A percentile compares a stretch with the other conserved stretches of the same genome.
Evolutionary conservation across 2,113 vertebrate genomes (phyloP).

Genomic region (Cyprichromis sp.): DNA sequence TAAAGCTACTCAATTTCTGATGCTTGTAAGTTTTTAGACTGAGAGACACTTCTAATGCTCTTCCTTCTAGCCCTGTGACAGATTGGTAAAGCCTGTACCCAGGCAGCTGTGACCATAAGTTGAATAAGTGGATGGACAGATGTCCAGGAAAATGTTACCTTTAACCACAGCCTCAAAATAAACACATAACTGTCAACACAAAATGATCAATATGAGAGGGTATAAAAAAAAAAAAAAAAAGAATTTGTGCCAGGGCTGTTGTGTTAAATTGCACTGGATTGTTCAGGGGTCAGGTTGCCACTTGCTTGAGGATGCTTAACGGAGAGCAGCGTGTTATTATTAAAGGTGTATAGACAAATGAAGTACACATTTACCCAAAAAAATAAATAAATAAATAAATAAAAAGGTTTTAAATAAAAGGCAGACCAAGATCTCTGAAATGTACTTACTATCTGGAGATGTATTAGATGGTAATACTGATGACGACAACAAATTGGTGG

Average conservation of each 20-base stretch:
- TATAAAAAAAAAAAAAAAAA: not conserved
- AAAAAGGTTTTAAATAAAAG: not conserved
- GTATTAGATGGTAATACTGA: not conserved
- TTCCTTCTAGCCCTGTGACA: not conserved
- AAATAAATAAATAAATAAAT: no score
- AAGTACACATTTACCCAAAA: not conserved
- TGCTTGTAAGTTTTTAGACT: not conserved
- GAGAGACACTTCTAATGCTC: not conserved
- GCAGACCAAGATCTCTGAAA: not conserved
- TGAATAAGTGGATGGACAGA: not conserved
- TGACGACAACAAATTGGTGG: not conserved
- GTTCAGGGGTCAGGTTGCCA: not conserved
- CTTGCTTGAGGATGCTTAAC: not conserved
- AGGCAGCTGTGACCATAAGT: not conserved
- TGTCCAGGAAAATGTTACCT: not conserved
- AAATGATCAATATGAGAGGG: rapidly evolving
- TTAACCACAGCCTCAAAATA: not conserved
- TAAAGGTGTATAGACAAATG: not conserved
- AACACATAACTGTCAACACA: not conserved
- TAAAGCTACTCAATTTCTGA: not conserved
- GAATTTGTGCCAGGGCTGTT: not conserved
- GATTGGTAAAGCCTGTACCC: not conserved
- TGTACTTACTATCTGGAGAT: not conserved
- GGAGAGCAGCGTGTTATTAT: not conserved
- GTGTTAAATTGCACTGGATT: not conserved